Evolutionary conservation across 2,888 invertebrate genomes (phyloP).

Genomic region (Philhelius pedissequus): DNA sequence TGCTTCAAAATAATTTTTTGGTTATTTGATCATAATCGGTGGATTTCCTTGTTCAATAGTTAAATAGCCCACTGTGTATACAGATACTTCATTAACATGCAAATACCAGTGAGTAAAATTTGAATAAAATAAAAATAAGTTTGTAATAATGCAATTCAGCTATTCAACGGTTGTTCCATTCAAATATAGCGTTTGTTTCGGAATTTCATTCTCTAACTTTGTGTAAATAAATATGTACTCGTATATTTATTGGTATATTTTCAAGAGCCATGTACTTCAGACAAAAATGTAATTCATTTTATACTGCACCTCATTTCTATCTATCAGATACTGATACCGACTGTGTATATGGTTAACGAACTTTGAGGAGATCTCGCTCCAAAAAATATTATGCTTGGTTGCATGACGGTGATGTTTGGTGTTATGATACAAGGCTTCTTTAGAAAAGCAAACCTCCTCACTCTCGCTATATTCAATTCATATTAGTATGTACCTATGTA

Average conservation of each 20-base stretch:
- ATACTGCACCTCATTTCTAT: not conserved
- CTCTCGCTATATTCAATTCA: not conserved
- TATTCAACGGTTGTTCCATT: conserved; percentile 23
- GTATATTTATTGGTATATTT: too few species aligned
- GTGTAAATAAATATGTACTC: too few species aligned
- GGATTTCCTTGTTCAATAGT: not conserved
- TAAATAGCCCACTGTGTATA: not conserved
- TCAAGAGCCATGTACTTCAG: not conserved
- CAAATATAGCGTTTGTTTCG: conserved; percentile 25
- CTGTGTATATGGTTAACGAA: conserved; percentile 40
- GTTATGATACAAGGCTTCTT: conserved; percentile 11
- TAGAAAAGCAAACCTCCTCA: not conserved
- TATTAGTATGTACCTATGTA: not conserved
- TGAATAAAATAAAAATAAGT: conserved; percentile 28
- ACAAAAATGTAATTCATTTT: conserved; percentile 3
- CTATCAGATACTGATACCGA: not conserved
- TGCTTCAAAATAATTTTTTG: not conserved
- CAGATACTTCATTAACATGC: conserved; percentile 20
- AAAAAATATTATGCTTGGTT: conserved; percentile 24
- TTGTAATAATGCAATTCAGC: conserved; percentile 18
- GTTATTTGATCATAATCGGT: not conserved
- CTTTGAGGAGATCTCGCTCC: conserved; percentile 49
- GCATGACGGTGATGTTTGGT: conserved; percentile 18
- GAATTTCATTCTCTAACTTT: not conserved
- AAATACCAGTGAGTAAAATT: conserved; percentile 38